phyloP scores from a whole-genome alignment of 2,797 vertebrate genomes.

The Anomalospiza imberbis region DNA sequence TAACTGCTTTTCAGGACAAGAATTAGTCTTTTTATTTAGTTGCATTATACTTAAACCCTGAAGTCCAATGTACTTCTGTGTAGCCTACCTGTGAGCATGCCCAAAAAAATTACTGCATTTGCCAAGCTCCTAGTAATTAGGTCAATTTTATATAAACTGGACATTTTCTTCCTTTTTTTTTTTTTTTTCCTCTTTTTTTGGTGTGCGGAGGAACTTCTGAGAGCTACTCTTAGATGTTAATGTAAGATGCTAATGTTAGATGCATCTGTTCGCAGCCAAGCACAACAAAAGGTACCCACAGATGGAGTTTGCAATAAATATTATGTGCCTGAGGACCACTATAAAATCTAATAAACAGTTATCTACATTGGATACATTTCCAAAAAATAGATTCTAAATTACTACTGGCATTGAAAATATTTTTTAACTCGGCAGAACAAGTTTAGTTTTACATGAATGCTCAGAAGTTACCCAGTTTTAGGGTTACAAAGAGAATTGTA shows the following conservation, averaged over 20 bases:
- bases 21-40: background rate
- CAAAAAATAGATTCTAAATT: background rate
- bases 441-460: background rate
- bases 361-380: background rate
- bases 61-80: background rate
- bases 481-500: background rate
- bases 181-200: background rate
- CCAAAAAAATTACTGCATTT: background rate
- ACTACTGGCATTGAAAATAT: background rate
- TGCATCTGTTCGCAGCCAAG: background rate
- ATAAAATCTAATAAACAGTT: background rate
- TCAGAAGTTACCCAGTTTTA: background rate
- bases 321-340: background rate
- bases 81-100: background rate
- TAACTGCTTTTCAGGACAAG: background rate
- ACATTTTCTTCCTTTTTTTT: background rate
- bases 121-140: background rate
- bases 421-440: background rate
- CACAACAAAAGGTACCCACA: background rate
- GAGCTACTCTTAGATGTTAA: background rate
- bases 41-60: background rate
- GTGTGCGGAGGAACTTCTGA: background rate
- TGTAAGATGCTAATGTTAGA: background rate
- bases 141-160: background rate
- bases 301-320: background rate